Evolutionary conservation across 1,140 invertebrate genomes (phyloP).

Genomic region (Phymorhynchus buccinoides): DNA sequence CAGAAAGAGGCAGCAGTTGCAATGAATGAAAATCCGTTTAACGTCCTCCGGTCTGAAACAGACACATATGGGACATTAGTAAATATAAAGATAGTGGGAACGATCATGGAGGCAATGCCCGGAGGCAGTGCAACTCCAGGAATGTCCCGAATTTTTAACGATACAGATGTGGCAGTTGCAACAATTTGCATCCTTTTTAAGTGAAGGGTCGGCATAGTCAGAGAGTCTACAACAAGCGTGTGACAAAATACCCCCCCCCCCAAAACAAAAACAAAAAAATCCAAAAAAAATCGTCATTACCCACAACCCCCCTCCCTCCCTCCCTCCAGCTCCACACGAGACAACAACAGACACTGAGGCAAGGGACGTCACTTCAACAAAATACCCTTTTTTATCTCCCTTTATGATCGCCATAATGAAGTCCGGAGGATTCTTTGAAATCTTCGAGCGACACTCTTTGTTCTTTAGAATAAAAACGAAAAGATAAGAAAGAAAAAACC

Average conservation of each 20-base stretch:
- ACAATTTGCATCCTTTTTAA: background rate
- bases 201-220: background rate
- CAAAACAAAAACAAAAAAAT: background rate
- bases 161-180: too few species aligned
- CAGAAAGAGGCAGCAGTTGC: background rate
- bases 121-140: background rate
- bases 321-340: too few species aligned
- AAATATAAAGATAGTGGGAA: background rate
- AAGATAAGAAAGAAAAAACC: background rate
- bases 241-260: background rate
- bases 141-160: too few species aligned
- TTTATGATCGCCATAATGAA: background rate
- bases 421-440: background rate
- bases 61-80: background rate
- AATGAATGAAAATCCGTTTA: background rate
- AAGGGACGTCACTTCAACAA: background rate
- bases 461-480: background rate
- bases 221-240: background rate
- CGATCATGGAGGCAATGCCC: background rate
- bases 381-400: constrained; percentile 2
- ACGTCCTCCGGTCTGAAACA: too few species aligned
- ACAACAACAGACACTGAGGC: background rate
- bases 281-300: too few species aligned
- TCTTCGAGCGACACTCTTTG: background rate
- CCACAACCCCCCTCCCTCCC: too few species aligned